Evolutionary conservation across 2,888 invertebrate species (phyloP), one percentile per base, ranked within the genome.

Genomic region (Standfussiana lucernea): DNA sequence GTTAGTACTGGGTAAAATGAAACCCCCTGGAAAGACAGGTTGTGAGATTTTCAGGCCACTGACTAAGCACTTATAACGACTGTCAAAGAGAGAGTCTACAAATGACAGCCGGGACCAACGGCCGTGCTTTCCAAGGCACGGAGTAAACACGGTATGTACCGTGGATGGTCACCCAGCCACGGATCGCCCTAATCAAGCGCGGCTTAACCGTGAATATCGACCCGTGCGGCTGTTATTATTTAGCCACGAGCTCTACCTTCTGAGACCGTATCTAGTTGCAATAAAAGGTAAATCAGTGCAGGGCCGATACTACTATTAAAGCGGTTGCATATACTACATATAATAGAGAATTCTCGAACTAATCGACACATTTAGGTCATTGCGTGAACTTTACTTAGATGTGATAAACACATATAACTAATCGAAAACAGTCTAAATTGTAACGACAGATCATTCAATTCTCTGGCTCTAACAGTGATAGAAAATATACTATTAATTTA

Each of bases 401-500:
- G 37, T 67, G 74, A 79, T 75, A 77, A 72, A 61, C 45, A 70
- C 47, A 35, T 42, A 24, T 59, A 79, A 56, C 15, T 79, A 65
- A 68, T 80, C 70, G 35, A 61, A 74, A 77, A 75, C 70, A 72
- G 77, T 69, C 28, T 75, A 66, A 70, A 75, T 82, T 72, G 53
- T 72, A 66, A 67, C 62, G 13, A 75, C 75, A 59, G 18, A 59
- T 18, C 18, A 32, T 59, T 79, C 64, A 76, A 72, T 77, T 76
- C 47, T 56, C 45, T 28, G 45, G n/a, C 66, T 68, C 28, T 56
- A 71, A 67, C 62, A 66, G 76, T 68, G 76, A 77, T 79, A 64
- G 66, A 79, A 79, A 86, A 88, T 91, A 87, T 90, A 90, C 86
- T 84, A 85, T 81, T 91, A 86, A 90, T 91, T 92, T 88, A 90